Evolutionary conservation across 2,113 vertebrate species (phyloP).

Genomic region (Sorex araneus): DNA sequence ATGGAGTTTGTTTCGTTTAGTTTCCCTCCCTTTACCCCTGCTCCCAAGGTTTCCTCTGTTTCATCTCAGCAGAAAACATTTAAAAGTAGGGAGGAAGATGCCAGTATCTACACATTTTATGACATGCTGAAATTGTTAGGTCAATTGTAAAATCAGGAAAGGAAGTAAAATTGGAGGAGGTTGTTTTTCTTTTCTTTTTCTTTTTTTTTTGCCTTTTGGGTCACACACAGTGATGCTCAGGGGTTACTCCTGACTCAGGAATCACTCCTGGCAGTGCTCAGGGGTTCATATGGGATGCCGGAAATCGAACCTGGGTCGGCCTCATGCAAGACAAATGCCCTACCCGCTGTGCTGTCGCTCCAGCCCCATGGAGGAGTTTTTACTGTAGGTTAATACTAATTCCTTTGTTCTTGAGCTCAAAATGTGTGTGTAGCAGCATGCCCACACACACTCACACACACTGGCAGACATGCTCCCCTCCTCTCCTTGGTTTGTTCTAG

Average conservation of each 20-base stretch:
- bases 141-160: conserved; percentile 41
- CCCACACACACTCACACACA: background rate
- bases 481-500: conserved; percentile 4
- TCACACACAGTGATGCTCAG: too few species aligned
- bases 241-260: too few species aligned
- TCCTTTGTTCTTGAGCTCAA: background rate
- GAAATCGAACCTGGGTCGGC: too few species aligned
- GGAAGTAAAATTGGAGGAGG: background rate
- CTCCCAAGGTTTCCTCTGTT: background rate
- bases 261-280: too few species aligned
- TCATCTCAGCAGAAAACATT: background rate
- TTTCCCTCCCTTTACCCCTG: fast-evolving
- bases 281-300: too few species aligned
- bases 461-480: background rate
- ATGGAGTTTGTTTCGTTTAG: conserved; percentile 1
- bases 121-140: conserved; percentile 35
- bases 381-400: background rate
- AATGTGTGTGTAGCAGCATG: too few species aligned
- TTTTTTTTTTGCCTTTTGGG: too few species aligned
- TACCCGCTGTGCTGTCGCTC: too few species aligned
- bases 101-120: background rate
- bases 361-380: background rate
- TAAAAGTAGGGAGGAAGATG: background rate
- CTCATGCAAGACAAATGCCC: too few species aligned
- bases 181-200: too few species aligned